Evolutionary conservation across 2,888 invertebrate species (phyloP).

Genomic region (Cephus pulcher): DNA sequence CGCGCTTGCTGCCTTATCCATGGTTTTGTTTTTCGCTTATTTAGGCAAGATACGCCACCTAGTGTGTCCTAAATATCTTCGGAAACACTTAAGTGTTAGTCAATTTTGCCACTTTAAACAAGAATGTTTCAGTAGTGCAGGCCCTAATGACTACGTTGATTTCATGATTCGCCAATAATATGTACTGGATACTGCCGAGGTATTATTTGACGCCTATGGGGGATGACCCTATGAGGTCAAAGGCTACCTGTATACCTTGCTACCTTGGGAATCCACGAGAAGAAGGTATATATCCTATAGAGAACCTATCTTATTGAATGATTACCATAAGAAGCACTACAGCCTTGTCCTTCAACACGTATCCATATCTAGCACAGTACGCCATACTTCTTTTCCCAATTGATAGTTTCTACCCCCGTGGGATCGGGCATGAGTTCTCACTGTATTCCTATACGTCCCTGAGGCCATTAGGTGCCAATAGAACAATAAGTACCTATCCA

Average conservation of each 20-base stretch:
- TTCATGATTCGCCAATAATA: slow-evolving; percentile 32
- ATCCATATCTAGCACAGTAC: background rate
- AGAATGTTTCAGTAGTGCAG: background rate
- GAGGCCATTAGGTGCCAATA: background rate
- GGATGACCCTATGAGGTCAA: background rate
- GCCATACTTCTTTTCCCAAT: background rate
- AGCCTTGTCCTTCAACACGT: background rate
- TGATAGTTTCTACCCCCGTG: background rate
- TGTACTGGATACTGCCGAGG: slow-evolving; percentile 7
- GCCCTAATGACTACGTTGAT: background rate
- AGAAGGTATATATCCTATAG: background rate
- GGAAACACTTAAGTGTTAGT: slow-evolving; percentile 33
- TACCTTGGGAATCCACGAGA: background rate
- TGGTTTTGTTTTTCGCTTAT: slow-evolving; percentile 26
- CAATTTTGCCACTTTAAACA: slow-evolving; percentile 25
- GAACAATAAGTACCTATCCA: background rate
- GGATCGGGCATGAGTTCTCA: background rate
- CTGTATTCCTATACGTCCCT: background rate
- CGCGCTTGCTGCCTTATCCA: slow-evolving; percentile 27
- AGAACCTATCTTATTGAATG: background rate
- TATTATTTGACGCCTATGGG: slow-evolving; percentile 1
- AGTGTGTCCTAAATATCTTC: slow-evolving; percentile 38
- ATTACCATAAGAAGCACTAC: background rate
- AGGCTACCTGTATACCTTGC: background rate
- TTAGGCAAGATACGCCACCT: slow-evolving; percentile 34